Conservation (phyloP, 2,113 vertebrate genomes). For the Alexandromys fortis region DNA sequence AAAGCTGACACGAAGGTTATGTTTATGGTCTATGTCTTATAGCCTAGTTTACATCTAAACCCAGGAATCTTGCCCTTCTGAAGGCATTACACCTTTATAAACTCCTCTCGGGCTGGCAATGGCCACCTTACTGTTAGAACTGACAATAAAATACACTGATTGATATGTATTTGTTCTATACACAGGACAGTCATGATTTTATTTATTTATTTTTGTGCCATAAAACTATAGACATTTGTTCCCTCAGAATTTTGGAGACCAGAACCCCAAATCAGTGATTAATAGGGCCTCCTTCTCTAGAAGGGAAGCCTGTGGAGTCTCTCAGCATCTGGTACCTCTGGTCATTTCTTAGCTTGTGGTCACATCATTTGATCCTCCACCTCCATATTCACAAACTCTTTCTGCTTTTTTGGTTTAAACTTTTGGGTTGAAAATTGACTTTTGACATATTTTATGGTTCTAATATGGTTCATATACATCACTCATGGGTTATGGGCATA, state of each 20-base stretch:
- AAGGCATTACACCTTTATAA: not conserved
- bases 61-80: not conserved
- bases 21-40: not conserved
- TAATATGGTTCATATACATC: not conserved
- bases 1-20: not conserved
- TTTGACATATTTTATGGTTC: too few species aligned
- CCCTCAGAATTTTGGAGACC: not conserved
- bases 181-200: not conserved
- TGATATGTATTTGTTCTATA: not conserved
- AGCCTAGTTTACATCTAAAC: too few species aligned
- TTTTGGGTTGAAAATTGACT: not conserved
- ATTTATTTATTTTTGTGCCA: not conserved
- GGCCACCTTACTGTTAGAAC: not conserved
- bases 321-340: not conserved
- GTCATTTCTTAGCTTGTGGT: not conserved
- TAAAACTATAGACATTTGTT: not conserved
- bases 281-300: not conserved
- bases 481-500: not conserved
- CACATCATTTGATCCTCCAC: not conserved
- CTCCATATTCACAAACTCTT: not conserved
- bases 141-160: not conserved
- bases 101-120: not conserved
- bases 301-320: not conserved
- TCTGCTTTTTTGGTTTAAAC: not conserved
- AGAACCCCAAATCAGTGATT: not conserved